Evolutionary conservation across 2,113 vertebrate species (phyloP), one percentile per base, ranked within the genome.

Genomic region (Odontophorus gujanensis): DNA sequence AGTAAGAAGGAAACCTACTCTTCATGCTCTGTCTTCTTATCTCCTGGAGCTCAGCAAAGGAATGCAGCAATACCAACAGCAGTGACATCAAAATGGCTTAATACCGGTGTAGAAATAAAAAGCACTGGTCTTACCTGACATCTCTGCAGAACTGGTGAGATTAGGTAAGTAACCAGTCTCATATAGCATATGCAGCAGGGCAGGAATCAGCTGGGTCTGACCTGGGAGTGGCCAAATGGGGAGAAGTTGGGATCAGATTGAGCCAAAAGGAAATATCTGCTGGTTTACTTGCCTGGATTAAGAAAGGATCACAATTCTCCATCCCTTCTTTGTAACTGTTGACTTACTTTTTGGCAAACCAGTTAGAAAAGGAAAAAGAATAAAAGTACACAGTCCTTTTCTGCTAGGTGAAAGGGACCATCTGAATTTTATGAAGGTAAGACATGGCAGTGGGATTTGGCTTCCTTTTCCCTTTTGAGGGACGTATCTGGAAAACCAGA

Each of bases 231-330:
- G 68, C 59, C n/a, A 76, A 80, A 63, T 82, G 47, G 19, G 26
- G 50, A 86, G 62, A 86, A 85, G 57, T 1, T 45, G 36, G 55
- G 83, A 77, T 45, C 30, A 83, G 13, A 24, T 1, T 24, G 76
- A 88, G 92, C 85, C 94, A 96, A 95, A 68, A 95, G 92, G 94
- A 96, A 96, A n/a, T 80, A 77, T 40, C 48, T 62, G n/a, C 30
- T 67, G 45, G 7, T 65, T 92, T 80, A 7, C 45, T 74, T 69
- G 90, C 45, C 88, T 18, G 15, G 40, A 77, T 83, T 77, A 66
- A 58, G 48, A 34, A 73, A 82, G 67, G 48, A 61, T 69, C 20
- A 51, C 6, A 11, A 2, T 34, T 85, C 62, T 72, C 47, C 57
- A 18, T 73, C 61, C 59, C 30, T 85, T 82, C 21, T 26, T 50